A percentile compares a stretch with the other conserved stretches of the same genome.
Conservation (phyloP, 1,140 invertebrate genomes). For the Globodera rostochiensis region DNA sequence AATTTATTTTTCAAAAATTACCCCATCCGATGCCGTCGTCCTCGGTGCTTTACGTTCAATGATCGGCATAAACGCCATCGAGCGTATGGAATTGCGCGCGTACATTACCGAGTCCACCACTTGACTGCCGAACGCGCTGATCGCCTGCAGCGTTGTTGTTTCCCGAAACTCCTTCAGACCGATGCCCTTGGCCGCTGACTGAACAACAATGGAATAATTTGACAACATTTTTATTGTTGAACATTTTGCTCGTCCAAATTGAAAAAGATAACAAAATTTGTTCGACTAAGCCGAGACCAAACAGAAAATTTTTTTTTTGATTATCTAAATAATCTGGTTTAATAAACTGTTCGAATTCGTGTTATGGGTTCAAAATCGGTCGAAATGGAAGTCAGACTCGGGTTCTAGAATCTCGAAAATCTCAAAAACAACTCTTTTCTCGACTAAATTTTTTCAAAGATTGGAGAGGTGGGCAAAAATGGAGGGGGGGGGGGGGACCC, state of each 20-base stretch:
- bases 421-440: too few relatives aligned
- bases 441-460: too few relatives aligned
- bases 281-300: not conserved
- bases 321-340: too few relatives aligned
- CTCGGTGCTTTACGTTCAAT: not conserved
- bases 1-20: too few relatives aligned
- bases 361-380: too few relatives aligned
- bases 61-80: not conserved
- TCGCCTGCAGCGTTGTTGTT: not conserved
- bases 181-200: not conserved
- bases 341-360: too few relatives aligned
- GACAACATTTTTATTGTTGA: not conserved
- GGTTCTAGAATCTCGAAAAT: too few relatives aligned
- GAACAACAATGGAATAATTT: slow-evolving; percentile 11
- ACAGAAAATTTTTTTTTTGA: not conserved
- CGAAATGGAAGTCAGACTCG: too few relatives aligned
- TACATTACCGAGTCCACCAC: not conserved
- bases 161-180: slow-evolving; percentile 7
- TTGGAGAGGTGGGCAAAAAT: too few relatives aligned
- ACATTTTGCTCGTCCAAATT: slow-evolving; percentile 5
- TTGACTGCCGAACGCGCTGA: not conserved
- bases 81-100: not conserved
- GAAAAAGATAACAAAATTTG: slow-evolving; percentile 7
- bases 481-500: too few relatives aligned
- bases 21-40: too few relatives aligned